These are phyloP conservation scores for Nettapus auritus DNA, from an alignment of 2,113 vertebrate genomes.

Conservation along the genomic window DNA sequence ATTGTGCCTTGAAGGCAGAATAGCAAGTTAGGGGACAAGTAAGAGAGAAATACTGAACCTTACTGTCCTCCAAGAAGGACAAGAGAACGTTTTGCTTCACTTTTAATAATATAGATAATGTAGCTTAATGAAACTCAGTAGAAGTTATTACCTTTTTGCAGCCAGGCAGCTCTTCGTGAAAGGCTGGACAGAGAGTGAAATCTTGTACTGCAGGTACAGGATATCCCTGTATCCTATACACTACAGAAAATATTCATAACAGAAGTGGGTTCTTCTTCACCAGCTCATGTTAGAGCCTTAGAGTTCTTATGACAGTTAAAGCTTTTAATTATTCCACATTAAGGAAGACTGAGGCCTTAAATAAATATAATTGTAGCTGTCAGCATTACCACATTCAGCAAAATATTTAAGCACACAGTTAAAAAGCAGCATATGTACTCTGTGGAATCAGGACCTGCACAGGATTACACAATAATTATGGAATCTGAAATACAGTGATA, in stretches of 20 bases:
- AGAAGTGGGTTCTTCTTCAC: not conserved
- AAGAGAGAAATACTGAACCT: not conserved
- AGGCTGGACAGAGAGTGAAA: not conserved
- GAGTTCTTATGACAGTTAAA: not conserved
- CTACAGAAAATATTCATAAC: not conserved
- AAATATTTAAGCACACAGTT: not conserved
- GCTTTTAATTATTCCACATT: not conserved
- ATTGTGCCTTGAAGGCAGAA: not conserved
- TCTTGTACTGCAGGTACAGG: not conserved
- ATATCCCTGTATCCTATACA: not conserved
- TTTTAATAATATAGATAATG: not conserved
- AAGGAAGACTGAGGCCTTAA: not conserved
- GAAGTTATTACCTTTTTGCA: not conserved
- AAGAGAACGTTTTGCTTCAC: not conserved
- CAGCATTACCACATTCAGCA: not conserved
- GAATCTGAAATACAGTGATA: not conserved
- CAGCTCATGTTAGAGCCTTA: not conserved
- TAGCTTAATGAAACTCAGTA: not conserved
- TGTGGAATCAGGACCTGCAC: not conserved
- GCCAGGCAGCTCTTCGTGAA: not conserved
- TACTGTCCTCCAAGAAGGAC: not conserved
- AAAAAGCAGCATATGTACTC: not conserved
- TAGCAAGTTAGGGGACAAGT: not conserved
- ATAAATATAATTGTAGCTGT: not conserved
- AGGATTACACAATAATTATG: not conserved